A percentile compares a stretch with the other conserved stretches of the same genome.
phyloP scores from a whole-genome alignment of 2,113 vertebrate species.

The Chloropsis hardwickii region DNA sequence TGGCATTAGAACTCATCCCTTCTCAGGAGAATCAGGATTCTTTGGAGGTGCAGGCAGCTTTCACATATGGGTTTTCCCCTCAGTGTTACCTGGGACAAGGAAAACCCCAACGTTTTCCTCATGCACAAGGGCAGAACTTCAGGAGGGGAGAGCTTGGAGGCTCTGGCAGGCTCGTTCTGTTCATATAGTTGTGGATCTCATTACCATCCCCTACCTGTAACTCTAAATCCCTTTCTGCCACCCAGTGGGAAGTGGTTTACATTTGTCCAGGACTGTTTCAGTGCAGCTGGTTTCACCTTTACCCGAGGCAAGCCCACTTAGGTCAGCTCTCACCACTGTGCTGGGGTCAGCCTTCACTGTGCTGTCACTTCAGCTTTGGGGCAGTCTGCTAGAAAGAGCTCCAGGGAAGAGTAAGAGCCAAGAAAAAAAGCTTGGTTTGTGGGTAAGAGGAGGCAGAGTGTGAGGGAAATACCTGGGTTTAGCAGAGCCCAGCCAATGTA shows the following conservation, averaged over 20 bases:
- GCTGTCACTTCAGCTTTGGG: background rate
- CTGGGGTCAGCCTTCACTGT: background rate
- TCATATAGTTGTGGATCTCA: background rate
- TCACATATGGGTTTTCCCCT: background rate
- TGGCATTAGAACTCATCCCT: background rate
- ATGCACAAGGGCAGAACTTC: background rate
- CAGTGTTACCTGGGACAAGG: background rate
- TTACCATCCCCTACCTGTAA: background rate
- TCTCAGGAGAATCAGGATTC: background rate
- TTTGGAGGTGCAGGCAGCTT: background rate
- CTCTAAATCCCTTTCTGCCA: background rate
- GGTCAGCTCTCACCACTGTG: background rate
- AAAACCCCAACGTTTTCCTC: accelerated
- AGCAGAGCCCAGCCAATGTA: background rate
- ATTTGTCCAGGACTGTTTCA: background rate
- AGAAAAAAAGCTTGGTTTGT: background rate
- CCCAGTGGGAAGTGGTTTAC: background rate
- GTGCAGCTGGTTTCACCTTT: background rate
- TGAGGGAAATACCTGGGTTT: background rate
- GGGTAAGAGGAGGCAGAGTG: background rate
- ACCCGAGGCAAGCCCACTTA: background rate
- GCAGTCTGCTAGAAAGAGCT: background rate
- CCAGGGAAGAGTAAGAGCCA: background rate
- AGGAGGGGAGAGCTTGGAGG: background rate
- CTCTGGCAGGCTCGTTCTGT: background rate